Evolutionary conservation across 2,797 vertebrate genomes (phyloP).

Genomic region (Microcaecilia unicolor): DNA sequence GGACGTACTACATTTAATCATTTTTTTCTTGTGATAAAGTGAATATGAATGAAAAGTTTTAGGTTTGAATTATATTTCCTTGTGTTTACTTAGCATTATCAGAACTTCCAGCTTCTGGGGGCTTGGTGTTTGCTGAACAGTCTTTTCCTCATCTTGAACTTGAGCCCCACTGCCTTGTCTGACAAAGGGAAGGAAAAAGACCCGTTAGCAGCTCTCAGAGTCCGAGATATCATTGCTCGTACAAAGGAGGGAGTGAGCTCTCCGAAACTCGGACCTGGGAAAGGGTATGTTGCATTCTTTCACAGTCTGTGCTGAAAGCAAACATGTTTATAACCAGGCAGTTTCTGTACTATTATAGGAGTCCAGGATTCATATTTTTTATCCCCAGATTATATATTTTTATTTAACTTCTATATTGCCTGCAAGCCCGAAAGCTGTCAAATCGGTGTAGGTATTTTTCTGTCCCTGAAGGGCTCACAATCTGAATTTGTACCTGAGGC

Average conservation of each 20-base stretch:
- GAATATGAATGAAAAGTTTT: no score
- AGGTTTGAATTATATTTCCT: not conserved
- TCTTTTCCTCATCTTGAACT: slow-evolving; percentile 92
- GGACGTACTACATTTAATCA: not conserved
- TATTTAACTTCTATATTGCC: no score
- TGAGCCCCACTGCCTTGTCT: slow-evolving; percentile 90
- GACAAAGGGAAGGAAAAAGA: slow-evolving; percentile 98
- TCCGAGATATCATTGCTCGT: slow-evolving; percentile 86
- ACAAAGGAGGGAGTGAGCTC: slow-evolving; percentile 92
- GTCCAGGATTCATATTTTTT: no score
- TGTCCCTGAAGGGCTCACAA: no score
- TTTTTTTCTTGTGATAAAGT: not conserved
- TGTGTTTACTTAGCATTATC: slow-evolving; percentile 74
- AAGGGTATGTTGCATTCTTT: slow-evolving; percentile 83
- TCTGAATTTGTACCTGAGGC: no score
- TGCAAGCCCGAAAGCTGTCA: no score
- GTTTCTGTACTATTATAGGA: no score
- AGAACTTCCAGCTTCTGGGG: slow-evolving; percentile 96
- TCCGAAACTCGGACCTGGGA: slow-evolving; percentile 92
- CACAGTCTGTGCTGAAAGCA: no score
- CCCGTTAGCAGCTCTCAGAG: slow-evolving; percentile 87
- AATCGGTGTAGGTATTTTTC: no score
- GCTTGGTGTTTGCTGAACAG: slow-evolving; percentile 97
- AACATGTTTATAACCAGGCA: no score
- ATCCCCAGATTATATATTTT: no score